Evolutionary conservation across 2,888 invertebrate species (phyloP).

Genomic region (Choristoneura rosaceana): DNA sequence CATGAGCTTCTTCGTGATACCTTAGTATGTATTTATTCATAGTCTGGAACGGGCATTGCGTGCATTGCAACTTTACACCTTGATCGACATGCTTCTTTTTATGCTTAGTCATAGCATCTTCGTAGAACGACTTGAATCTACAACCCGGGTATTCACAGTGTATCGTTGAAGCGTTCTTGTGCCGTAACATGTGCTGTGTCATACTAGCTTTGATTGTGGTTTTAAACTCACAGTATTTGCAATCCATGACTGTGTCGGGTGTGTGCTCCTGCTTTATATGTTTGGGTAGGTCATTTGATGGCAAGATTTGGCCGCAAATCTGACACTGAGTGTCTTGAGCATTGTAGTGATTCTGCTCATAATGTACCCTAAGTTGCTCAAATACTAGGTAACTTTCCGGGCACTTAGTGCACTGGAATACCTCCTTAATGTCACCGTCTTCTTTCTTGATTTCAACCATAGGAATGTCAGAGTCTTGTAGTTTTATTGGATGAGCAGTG

Average conservation of each 20-base stretch:
- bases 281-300: conserved; percentile 63
- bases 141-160: conserved; percentile 69
- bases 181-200: conserved; percentile 75
- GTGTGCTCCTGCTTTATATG: conserved; percentile 68
- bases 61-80: conserved; percentile 74
- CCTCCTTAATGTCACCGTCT: conserved; percentile 60
- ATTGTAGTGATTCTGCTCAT: conserved; percentile 66
- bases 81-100: conserved; percentile 67
- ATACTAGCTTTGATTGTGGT: conserved; percentile 66
- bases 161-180: conserved; percentile 72
- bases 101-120: conserved; percentile 75
- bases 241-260: conserved; percentile 57
- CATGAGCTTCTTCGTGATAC: conserved; percentile 77
- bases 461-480: conserved; percentile 42
- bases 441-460: conserved; percentile 62
- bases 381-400: conserved; percentile 62
- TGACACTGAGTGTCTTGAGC: conserved; percentile 71
- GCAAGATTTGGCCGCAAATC: conserved; percentile 70
- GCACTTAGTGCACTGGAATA: conserved; percentile 75
- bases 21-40: conserved; percentile 79
- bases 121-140: conserved; percentile 73
- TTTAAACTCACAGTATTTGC: conserved; percentile 73
- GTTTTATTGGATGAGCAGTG: conserved; percentile 52
- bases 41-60: conserved; percentile 74
- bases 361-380: conserved; percentile 68